These are phyloP conservation scores for Junonia oenone DNA, from an alignment of 2,888 invertebrate genomes.

Conservation along the genomic window DNA sequence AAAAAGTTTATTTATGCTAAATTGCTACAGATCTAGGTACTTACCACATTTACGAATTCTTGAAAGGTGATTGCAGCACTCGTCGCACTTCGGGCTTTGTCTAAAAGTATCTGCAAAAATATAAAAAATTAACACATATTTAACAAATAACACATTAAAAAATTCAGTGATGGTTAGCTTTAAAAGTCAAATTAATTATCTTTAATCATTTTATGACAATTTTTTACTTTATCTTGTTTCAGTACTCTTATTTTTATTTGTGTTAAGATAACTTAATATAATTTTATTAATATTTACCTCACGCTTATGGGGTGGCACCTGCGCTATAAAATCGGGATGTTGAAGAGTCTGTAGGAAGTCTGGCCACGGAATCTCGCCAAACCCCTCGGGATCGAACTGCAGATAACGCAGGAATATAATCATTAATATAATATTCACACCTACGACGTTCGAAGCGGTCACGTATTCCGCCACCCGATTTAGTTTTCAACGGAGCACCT, in stretches of 20 bases:
- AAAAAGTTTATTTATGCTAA: not conserved
- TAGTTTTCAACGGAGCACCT: slow-evolving; percentile 51
- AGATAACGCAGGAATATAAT: slow-evolving; percentile 36
- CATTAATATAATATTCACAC: slow-evolving; percentile 35
- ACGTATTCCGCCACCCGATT: slow-evolving; percentile 46
- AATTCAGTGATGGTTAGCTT: no score
- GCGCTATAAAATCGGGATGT: slow-evolving; percentile 87
- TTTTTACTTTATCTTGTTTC: no score
- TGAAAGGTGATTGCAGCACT: slow-evolving; percentile 92
- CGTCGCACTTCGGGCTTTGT: slow-evolving; percentile 84
- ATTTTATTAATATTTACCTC: no score
- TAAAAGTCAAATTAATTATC: no score
- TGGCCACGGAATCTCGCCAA: slow-evolving; percentile 93
- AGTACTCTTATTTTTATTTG: no score
- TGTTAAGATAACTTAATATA: no score
- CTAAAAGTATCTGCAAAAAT: slow-evolving; percentile 78
- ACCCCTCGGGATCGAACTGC: slow-evolving; percentile 95
- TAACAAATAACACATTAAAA: no score
- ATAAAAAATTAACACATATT: not conserved
- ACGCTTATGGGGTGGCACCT: slow-evolving; percentile 86
- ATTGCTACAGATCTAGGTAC: slow-evolving; percentile 55
- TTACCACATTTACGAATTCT: slow-evolving; percentile 96
- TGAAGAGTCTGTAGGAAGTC: slow-evolving; percentile 89
- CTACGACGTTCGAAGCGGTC: slow-evolving; percentile 38
- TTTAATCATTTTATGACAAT: no score